These are phyloP conservation scores for Timema cristinae DNA, from an alignment of 2,888 invertebrate genomes.

Conservation along the genomic window DNA sequence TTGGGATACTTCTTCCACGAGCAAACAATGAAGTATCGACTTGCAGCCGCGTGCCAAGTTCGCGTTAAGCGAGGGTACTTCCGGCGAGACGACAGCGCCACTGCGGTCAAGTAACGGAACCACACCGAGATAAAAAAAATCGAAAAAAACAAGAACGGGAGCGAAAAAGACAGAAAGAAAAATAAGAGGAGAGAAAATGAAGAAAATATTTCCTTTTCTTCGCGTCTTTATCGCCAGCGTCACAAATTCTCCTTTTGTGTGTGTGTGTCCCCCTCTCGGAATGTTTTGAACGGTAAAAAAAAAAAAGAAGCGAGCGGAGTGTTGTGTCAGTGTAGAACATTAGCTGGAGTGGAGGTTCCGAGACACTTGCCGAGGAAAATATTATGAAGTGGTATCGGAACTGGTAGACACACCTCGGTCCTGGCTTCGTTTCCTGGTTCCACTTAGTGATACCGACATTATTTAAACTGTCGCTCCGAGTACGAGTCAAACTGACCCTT, in stretches of 20 bases:
- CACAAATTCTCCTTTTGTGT: background rate
- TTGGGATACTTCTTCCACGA: constrained; percentile 12
- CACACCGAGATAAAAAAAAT: constrained; percentile 14
- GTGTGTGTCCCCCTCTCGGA: constrained; percentile 6
- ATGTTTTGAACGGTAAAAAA: constrained; percentile 15
- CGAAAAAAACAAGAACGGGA: background rate
- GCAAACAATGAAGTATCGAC: constrained; percentile 26
- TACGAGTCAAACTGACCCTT: too few relatives aligned
- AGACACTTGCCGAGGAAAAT: background rate
- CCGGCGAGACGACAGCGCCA: constrained; percentile 26
- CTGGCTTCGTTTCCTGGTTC: background rate
- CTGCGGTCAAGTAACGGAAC: constrained; percentile 27
- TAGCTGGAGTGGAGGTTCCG: constrained; percentile 13
- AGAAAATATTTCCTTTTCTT: constrained; percentile 23
- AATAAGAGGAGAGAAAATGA: background rate
- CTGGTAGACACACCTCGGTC: background rate
- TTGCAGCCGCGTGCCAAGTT: constrained; percentile 23
- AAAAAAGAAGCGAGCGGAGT: constrained; percentile 4
- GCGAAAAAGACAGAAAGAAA: background rate
- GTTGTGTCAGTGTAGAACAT: constrained; percentile 9
- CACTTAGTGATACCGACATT: too few relatives aligned
- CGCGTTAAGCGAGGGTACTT: constrained; percentile 25
- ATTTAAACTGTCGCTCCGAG: too few relatives aligned
- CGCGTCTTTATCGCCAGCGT: constrained; percentile 10
- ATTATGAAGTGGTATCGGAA: background rate